phyloP scores from a whole-genome alignment of 1,140 invertebrate genomes.

The Drosophila orena region DNA sequence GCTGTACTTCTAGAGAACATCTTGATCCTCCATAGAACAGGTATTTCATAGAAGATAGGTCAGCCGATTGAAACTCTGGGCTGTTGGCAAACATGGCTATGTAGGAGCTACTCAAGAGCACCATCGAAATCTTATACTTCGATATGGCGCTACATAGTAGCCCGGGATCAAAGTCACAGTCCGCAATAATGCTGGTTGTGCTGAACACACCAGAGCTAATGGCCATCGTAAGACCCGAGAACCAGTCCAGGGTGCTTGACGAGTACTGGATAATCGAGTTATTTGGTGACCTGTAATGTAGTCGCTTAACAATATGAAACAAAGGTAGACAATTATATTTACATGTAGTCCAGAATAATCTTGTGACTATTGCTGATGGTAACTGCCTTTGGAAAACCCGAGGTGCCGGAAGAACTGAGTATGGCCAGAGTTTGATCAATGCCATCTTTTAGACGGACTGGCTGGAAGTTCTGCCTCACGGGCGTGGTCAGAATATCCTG shows the following conservation, averaged over 20 bases:
- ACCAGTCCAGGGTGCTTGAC: constrained; percentile 43
- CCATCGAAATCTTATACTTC: constrained; percentile 32
- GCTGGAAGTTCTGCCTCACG: constrained; percentile 24
- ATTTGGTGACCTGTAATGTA: neutral
- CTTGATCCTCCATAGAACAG: constrained; percentile 17
- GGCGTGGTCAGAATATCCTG: constrained; percentile 25
- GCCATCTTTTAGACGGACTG: constrained; percentile 15
- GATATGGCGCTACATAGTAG: constrained; percentile 16
- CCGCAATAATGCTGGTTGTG: constrained; percentile 35
- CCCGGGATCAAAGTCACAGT: constrained; percentile 25
- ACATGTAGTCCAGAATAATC: constrained; percentile 21
- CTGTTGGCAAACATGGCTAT: constrained; percentile 2
- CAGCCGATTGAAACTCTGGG: neutral
- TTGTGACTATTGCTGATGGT: constrained; percentile 87
- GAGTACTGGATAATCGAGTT: constrained; percentile 22
- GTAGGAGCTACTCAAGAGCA: neutral
- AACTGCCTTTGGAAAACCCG: constrained; percentile 90
- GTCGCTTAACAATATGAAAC: no score
- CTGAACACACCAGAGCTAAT: constrained; percentile 28
- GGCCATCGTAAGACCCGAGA: constrained; percentile 27
- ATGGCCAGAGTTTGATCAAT: constrained; percentile 69
- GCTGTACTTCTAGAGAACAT: constrained; percentile 5
- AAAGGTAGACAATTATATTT: neutral
- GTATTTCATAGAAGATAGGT: constrained; percentile 23
- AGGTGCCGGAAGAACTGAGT: constrained; percentile 89